phyloP scores from a whole-genome alignment of 2,113 vertebrate species.

The Erythrolamprus reginae region DNA sequence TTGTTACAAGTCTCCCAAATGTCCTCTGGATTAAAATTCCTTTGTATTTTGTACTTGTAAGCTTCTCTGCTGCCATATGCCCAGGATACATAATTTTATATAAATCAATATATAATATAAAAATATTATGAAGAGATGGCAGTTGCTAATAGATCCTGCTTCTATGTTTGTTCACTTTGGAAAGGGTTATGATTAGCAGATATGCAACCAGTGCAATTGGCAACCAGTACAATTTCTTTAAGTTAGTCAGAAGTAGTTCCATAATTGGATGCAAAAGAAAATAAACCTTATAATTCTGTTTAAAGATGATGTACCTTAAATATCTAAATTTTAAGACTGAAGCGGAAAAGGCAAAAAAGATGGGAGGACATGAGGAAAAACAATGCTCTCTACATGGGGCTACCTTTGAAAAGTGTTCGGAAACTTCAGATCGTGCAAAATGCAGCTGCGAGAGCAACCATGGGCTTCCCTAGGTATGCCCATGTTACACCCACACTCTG shows the following conservation, averaged over 20 bases:
- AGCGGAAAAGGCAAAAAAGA: neutral
- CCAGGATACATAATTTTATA: neutral
- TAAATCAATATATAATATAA: neutral
- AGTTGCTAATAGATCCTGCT: neutral
- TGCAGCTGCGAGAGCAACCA: too few relatives aligned
- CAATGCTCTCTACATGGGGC: too few relatives aligned
- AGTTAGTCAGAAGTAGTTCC: neutral
- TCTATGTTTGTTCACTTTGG: neutral
- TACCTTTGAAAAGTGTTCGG: too few relatives aligned
- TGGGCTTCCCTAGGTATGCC: too few relatives aligned
- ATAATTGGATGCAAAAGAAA: neutral
- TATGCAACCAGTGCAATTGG: neutral
- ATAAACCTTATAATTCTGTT: neutral
- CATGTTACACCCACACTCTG: too few relatives aligned
- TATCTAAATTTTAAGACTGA: neutral
- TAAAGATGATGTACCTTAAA: neutral
- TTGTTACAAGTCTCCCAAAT: neutral
- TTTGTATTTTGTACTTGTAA: neutral
- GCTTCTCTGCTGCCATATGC: neutral
- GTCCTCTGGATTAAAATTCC: neutral
- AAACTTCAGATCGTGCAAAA: too few relatives aligned
- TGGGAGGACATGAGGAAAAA: neutral
- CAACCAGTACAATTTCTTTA: neutral
- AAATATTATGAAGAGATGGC: neutral
- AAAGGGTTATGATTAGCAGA: neutral